Percentiles rank a stretch among this genome's conserved stretches.
Conservation (phyloP, 2,797 vertebrate genomes). For the Agapornis canus region DNA sequence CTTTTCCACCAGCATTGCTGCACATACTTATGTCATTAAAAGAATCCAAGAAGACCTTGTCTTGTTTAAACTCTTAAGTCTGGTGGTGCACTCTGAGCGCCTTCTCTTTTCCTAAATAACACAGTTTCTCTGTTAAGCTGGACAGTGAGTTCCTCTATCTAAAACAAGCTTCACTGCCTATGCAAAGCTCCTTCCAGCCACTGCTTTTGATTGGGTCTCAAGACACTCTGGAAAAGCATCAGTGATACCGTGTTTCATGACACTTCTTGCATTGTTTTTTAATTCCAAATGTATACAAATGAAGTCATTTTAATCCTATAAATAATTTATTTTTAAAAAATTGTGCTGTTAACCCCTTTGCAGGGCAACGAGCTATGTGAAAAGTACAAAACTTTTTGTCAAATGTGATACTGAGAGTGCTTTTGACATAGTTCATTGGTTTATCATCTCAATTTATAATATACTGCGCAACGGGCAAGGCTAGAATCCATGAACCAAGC, state of each 20-base stretch:
- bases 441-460: conserved; percentile 80
- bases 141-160: conserved; percentile 58
- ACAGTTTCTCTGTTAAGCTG: conserved; percentile 21
- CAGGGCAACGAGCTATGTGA: conserved; percentile 83
- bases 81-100: conserved; percentile 37
- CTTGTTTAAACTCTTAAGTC: conserved; percentile 38
- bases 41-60: neutral
- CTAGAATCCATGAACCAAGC: conserved; percentile 88
- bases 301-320: conserved; percentile 87
- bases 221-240: conserved; percentile 72
- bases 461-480: conserved; percentile 82
- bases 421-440: conserved; percentile 83
- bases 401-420: conserved; percentile 83
- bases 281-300: conserved; percentile 86
- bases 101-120: neutral
- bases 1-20: conserved; percentile 37
- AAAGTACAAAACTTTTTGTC: conserved; percentile 87
- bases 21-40: conserved; percentile 45
- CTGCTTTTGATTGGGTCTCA: conserved; percentile 62
- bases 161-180: conserved; percentile 58
- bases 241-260: conserved; percentile 63
- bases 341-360: conserved; percentile 85
- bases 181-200: conserved; percentile 62
- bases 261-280: conserved; percentile 79
- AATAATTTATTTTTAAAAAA: conserved; percentile 88